phyloP scores from a whole-genome alignment of 1,140 invertebrate species.

The Papilio polyxenes region DNA sequence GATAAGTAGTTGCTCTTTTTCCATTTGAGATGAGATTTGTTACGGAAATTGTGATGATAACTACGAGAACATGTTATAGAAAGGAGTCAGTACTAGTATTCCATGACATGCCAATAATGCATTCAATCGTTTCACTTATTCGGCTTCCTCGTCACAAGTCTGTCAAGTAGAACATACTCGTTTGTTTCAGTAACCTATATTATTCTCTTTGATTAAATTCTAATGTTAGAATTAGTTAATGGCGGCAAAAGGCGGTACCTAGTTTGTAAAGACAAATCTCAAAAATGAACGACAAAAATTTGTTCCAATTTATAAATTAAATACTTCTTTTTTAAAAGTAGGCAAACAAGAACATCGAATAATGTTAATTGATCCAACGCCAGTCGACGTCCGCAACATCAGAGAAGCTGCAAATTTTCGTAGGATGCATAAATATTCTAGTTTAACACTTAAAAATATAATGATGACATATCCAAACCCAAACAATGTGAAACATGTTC shows the following conservation, averaged over 20 bases:
- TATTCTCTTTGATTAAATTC: neutral
- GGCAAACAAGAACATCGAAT: neutral
- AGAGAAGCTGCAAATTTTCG: neutral
- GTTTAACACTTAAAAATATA: neutral
- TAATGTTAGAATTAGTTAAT: neutral
- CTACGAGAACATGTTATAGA: neutral
- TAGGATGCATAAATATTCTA: neutral
- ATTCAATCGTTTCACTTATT: neutral
- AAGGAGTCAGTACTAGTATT: neutral
- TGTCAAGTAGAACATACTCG: conserved; percentile 2
- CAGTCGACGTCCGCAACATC: neutral
- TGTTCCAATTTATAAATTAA: neutral
- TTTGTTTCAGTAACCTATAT: conserved; percentile 23
- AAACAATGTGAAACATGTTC: conserved; percentile 20
- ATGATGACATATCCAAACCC: neutral
- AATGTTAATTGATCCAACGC: neutral
- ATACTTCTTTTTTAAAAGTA: neutral
- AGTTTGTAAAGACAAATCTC: neutral
- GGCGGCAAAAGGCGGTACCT: neutral
- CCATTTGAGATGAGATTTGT: too few species aligned
- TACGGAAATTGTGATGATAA: neutral
- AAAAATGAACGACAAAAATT: neutral
- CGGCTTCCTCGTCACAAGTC: neutral
- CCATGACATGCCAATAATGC: conserved; percentile 6
- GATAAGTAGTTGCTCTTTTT: too few species aligned